Conservation (phyloP, 2,797 vertebrate species). For the Triplophysa yarkandensis region DNA sequence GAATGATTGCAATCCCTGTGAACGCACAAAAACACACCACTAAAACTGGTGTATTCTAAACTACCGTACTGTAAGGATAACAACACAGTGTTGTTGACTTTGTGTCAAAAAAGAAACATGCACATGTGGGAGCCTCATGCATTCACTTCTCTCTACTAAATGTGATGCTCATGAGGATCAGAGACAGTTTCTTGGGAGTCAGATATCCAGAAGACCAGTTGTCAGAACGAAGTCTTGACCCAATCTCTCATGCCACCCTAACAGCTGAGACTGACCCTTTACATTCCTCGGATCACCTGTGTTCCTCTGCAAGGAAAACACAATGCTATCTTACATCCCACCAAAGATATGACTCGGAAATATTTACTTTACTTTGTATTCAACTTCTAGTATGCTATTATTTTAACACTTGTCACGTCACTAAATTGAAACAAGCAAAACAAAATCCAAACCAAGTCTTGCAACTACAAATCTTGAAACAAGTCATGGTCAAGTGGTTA, state of each 20-base stretch:
- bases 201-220: conserved; percentile 73
- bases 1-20: neutral
- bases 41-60: neutral
- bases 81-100: neutral
- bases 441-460: too few relatives aligned
- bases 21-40: neutral
- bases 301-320: conserved; percentile 55
- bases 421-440: too few relatives aligned
- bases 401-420: too few relatives aligned
- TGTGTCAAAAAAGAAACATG: neutral
- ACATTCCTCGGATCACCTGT: conserved; percentile 79
- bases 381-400: too few relatives aligned
- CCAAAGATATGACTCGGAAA: conserved; percentile 13
- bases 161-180: conserved; percentile 29
- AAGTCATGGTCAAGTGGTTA: too few relatives aligned
- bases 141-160: neutral
- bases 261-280: conserved; percentile 74
- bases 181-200: conserved; percentile 59
- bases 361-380: neutral
- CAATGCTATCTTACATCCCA: conserved; percentile 11
- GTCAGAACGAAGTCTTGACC: conserved; percentile 61
- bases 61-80: neutral
- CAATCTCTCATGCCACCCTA: conserved; percentile 59
- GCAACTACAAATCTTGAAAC: too few relatives aligned
- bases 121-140: neutral